A percentile compares a stretch with the other conserved stretches of the same genome.
phyloP scores from a whole-genome alignment of 2,888 invertebrate species.

The Zhuqinia jingwanae region DNA sequence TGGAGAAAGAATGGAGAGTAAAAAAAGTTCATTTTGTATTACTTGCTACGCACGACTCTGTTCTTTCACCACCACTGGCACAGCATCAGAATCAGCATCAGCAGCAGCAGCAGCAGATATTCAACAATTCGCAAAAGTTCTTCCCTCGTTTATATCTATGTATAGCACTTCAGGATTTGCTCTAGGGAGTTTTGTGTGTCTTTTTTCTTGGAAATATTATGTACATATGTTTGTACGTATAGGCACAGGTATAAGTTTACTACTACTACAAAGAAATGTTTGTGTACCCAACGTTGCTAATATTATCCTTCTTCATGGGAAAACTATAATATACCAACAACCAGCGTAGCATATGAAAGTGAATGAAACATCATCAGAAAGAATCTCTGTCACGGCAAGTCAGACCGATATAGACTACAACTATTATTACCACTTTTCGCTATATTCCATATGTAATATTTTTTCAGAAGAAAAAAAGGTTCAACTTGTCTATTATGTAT shows the following conservation, averaged over 20 bases:
- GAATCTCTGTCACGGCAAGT: slow-evolving; percentile 32
- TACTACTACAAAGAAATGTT: not conserved
- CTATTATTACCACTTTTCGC: slow-evolving; percentile 9
- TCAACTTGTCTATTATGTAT: not conserved
- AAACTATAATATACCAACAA: not conserved
- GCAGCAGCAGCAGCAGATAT: slow-evolving; percentile 25
- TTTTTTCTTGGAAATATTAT: not conserved
- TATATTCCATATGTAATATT: slow-evolving; percentile 7
- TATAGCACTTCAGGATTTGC: slow-evolving; percentile 32
- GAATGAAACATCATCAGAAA: slow-evolving; percentile 10
- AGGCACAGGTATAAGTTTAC: too few species aligned
- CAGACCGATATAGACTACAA: slow-evolving; percentile 21
- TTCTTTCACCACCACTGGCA: not conserved
- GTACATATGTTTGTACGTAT: too few species aligned
- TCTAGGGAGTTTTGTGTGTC: slow-evolving; percentile 27
- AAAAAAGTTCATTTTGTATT: not conserved
- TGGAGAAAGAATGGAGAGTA: not conserved
- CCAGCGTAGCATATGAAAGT: not conserved
- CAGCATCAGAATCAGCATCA: too few species aligned
- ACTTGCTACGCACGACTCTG: not conserved
- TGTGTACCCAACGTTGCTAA: too few species aligned
- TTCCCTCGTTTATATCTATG: not conserved
- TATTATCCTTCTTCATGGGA: not conserved
- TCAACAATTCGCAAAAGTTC: slow-evolving; percentile 41
- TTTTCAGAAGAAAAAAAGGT: not conserved